Base-by-base conservation (phyloP, 2,797 vertebrate genomes). In the Pteropus rufus region DNA sequence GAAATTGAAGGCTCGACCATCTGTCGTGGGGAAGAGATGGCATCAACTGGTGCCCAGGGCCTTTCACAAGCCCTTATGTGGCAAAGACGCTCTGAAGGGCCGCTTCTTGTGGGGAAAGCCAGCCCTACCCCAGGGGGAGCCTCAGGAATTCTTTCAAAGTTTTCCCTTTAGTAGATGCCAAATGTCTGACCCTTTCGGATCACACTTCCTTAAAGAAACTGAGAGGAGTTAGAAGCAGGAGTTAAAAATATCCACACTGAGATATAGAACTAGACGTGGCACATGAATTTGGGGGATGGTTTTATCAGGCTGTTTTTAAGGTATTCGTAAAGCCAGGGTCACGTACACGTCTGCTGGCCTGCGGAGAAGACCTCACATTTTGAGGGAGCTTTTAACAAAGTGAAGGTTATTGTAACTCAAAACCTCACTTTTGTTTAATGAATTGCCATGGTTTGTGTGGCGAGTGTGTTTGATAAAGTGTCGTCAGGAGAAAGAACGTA, bases 1-100 rank as follows among this genome's bases (percentile, higher is more conserved):
- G 98, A 98, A 98, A 98, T 91, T 95, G 98, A 98, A 98, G 98
- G 97, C 98, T 89, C 29, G 80, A 97, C 99, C 99, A 99, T 99
- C 98, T 99, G 99, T 98, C 96, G 49, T 62, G 95, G 97, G 97
- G 98, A 98, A 98, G 98, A 98, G 98, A 98, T 93, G 90, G 97
- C 97, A 97, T 98, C 98, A 98, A 98, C 98, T 97, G 98, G 98
- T 97, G 97, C 98, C 97, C 93, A 82, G 94, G 94, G 97, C 98
- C 98, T 98, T 41, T 0, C 97, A 98, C 98, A 98, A 97, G 97
- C 89, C 98, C 98, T 99, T 99, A 98, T 98, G 98, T 98, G 98
- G 98, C 98, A 97, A 98, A 98, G 97, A 97, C 94, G 88, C 97
- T 98, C 93, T 52, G 91, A 97, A 95, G 88, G 60, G 93, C 94